Evolutionary conservation across 2,888 invertebrate genomes (phyloP).

Genomic region (Platerodrilus igneus): DNA sequence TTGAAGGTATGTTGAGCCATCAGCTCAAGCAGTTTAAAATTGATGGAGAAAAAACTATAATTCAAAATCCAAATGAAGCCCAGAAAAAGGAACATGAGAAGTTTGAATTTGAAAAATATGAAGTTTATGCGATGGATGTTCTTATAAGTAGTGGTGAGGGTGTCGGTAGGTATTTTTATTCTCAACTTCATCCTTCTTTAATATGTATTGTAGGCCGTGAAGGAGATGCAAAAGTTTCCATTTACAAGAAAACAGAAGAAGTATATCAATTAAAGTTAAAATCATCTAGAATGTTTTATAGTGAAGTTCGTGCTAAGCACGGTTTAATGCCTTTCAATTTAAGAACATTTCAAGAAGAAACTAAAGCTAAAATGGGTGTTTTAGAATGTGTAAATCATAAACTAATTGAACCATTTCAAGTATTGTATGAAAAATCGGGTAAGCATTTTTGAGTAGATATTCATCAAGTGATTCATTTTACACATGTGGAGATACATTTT

Average conservation of each 20-base stretch:
- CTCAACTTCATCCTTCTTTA: not conserved
- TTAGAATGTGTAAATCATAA: slow-evolving; percentile 98
- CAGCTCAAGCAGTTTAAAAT: slow-evolving; percentile 94
- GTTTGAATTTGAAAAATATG: slow-evolving; percentile 89
- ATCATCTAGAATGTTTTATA: slow-evolving; percentile 87
- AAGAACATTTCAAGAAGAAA: slow-evolving; percentile 92
- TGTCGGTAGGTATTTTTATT: slow-evolving; percentile 58
- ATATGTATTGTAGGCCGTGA: slow-evolving; percentile 61
- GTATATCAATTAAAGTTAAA: slow-evolving; percentile 96
- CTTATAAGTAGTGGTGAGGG: slow-evolving; percentile 94
- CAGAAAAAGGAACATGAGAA: slow-evolving; percentile 98
- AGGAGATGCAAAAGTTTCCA: slow-evolving; percentile 90
- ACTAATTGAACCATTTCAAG: slow-evolving; percentile 97
- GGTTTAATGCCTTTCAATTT: slow-evolving; percentile 97
- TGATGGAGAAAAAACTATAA: slow-evolving; percentile 96
- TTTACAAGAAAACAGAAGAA: slow-evolving; percentile 98
- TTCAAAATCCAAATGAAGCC: slow-evolving; percentile 95
- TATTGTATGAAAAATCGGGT: slow-evolving; percentile 73
- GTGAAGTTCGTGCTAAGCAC: slow-evolving; percentile 85
- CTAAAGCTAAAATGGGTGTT: slow-evolving; percentile 96
- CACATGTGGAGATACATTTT: too few species aligned
- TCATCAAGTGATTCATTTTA: too few species aligned
- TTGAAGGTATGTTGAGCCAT: slow-evolving; percentile 78
- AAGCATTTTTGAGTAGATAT: slow-evolving; percentile 16
- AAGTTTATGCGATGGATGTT: slow-evolving; percentile 99